Conservation (phyloP, 2,888 invertebrate species). For the Antheraea yamamai region DNA sequence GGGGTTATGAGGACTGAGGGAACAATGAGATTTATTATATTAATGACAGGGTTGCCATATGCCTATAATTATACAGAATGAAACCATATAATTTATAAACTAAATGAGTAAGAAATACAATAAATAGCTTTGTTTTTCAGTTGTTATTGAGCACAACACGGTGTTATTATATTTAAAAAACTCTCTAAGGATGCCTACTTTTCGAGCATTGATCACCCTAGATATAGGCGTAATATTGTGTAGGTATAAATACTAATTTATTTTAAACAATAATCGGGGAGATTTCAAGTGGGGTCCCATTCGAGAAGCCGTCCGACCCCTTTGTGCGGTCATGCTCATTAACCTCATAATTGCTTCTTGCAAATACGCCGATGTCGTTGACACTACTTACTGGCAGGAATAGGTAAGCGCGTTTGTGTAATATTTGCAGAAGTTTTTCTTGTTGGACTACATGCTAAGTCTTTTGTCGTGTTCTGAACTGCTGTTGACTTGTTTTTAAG, state of each 20-base stretch:
- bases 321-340: constrained; percentile 65
- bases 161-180: neutral
- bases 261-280: constrained; percentile 52
- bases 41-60: constrained; percentile 4
- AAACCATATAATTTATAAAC: neutral
- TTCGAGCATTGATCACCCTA: neutral
- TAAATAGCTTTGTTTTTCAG: neutral
- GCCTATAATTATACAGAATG: neutral
- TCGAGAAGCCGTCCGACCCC: constrained; percentile 43
- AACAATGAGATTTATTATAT: constrained; percentile 30
- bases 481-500: neutral
- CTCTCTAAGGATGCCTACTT: neutral
- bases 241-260: constrained; percentile 44
- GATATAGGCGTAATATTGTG: constrained; percentile 23
- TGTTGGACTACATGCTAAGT: neutral
- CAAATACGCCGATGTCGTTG: constrained; percentile 31
- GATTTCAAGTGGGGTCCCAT: constrained; percentile 25
- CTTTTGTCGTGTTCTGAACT: neutral
- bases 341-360: constrained; percentile 67
- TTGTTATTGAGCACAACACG: neutral
- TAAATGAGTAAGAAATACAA: neutral
- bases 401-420: neutral
- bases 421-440: neutral
- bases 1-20: constrained; percentile 33
- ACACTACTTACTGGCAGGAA: neutral